phyloP scores from a whole-genome alignment of 2,888 invertebrate species.

The Drepana falcataria region DNA sequence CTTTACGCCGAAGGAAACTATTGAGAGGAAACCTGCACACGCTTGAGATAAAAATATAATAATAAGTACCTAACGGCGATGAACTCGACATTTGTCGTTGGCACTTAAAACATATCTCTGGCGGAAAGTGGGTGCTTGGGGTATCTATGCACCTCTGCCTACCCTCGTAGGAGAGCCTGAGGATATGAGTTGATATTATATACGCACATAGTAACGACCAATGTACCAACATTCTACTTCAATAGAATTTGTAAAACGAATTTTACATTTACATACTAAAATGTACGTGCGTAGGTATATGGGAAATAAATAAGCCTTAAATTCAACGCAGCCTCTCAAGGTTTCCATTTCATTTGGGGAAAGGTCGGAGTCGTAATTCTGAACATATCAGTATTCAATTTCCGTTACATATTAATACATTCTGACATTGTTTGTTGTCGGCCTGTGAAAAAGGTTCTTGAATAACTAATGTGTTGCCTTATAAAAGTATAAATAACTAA shows the following conservation, averaged over 20 bases:
- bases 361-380: neutral
- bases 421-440: neutral
- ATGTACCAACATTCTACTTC: constrained; percentile 21
- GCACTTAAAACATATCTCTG: too few species aligned
- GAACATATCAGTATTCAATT: neutral
- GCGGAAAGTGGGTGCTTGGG: too few species aligned
- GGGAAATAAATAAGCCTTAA: constrained; percentile 7
- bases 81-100: too few species aligned
- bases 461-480: neutral
- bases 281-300: neutral
- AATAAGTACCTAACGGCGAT: too few species aligned
- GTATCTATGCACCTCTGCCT: too few species aligned
- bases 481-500: neutral
- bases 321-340: constrained; percentile 13
- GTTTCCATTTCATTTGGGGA: constrained; percentile 18
- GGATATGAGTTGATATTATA: constrained; percentile 10
- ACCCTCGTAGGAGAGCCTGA: too few species aligned
- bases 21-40: too few species aligned
- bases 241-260: constrained; percentile 21
- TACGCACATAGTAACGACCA: constrained; percentile 14
- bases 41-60: too few species aligned
- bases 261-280: constrained; percentile 4
- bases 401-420: neutral
- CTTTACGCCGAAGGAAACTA: too few species aligned
- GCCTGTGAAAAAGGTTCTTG: neutral